These are phyloP conservation scores for Spinibarbus caldwelli DNA, from an alignment of 2,797 vertebrate genomes.

Conservation along the genomic window DNA sequence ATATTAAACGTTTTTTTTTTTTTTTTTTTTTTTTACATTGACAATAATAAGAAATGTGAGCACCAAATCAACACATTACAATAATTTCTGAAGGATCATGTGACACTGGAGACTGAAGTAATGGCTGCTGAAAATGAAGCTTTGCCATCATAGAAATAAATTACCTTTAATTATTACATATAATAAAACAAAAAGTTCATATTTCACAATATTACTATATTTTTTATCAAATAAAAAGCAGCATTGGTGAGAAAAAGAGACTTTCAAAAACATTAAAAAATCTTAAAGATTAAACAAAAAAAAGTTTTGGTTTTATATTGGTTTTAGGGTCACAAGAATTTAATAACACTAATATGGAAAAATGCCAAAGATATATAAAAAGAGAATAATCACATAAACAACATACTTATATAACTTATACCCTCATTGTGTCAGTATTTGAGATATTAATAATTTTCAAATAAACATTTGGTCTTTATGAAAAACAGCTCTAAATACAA, in stretches of 20 bases:
- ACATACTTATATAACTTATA: background rate
- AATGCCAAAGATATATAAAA: background rate
- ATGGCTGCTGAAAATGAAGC: no score
- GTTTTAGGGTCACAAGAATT: background rate
- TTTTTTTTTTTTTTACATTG: background rate
- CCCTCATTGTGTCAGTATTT: background rate
- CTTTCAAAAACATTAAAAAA: no score
- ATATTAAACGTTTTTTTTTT: no score
- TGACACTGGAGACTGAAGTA: no score
- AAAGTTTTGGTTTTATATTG: background rate
- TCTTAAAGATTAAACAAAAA: no score
- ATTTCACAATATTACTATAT: background rate
- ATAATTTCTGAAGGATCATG: no score
- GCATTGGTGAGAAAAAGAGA: background rate
- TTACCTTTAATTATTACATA: background rate
- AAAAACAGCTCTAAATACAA: conserved; percentile 33
- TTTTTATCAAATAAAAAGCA: background rate
- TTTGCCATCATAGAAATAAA: no score
- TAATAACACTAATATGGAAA: background rate
- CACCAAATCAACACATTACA: no score
- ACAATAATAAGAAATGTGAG: background rate
- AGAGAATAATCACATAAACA: background rate
- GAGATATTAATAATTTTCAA: background rate
- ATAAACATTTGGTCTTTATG: background rate
- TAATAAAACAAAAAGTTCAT: background rate